These are phyloP conservation scores for Chironomus striatipennis DNA, from an alignment of 1,140 invertebrate genomes.

Conservation along the genomic window DNA sequence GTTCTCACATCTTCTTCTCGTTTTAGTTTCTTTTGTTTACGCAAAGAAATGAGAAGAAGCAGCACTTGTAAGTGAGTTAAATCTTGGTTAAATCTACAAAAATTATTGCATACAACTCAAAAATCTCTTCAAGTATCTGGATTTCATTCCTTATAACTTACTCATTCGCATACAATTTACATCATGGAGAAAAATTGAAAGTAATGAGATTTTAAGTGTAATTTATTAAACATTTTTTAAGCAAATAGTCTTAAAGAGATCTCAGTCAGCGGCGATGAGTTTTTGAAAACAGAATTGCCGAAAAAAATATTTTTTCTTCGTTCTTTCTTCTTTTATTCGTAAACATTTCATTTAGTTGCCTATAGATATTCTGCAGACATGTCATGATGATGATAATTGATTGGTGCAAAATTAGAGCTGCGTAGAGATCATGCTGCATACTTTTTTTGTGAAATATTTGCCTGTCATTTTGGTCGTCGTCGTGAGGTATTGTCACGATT, in stretches of 20 bases:
- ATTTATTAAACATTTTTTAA: constrained; percentile 15
- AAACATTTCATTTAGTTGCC: background rate
- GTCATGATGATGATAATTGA: background rate
- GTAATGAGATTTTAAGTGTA: constrained; percentile 14
- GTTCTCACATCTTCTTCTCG: background rate
- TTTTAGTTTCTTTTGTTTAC: background rate
- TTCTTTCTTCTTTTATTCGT: background rate
- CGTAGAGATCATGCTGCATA: too few species aligned
- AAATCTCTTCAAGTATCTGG: background rate
- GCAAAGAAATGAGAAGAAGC: background rate
- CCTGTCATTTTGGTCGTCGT: too few species aligned
- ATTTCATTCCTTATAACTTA: background rate
- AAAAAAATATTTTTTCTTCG: too few species aligned
- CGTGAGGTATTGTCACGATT: too few species aligned
- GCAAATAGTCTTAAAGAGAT: background rate
- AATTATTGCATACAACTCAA: too few species aligned
- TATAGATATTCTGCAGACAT: background rate
- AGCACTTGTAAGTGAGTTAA: constrained; percentile 10
- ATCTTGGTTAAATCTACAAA: too few species aligned
- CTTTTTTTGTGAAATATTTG: too few species aligned
- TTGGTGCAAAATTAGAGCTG: background rate
- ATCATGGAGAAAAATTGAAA: background rate
- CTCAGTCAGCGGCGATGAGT: background rate
- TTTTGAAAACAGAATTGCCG: background rate
- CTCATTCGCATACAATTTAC: too few species aligned